Conservation (phyloP, 1,140 invertebrate genomes). For the Drosophila tani region DNA sequence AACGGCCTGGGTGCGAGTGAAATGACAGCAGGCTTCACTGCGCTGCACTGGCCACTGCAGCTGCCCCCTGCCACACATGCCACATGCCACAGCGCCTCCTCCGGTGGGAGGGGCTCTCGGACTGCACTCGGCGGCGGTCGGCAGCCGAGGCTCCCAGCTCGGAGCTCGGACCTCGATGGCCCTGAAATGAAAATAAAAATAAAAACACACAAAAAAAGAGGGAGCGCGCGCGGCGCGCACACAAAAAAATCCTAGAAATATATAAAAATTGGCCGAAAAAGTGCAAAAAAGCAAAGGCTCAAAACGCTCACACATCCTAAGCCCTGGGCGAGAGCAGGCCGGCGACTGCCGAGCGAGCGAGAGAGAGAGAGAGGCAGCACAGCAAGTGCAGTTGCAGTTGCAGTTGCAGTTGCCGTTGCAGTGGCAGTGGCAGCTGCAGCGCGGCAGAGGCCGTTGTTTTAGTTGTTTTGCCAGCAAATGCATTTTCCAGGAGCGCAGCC, state of each 20-base stretch:
- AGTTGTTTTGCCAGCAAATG: conserved; percentile 75
- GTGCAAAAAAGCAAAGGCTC: conserved; percentile 47
- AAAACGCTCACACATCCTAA: conserved; percentile 62
- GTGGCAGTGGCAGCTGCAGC: conserved; percentile 22
- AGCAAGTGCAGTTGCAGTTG: conserved; percentile 26
- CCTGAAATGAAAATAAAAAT: conserved; percentile 63
- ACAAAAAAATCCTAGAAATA: conserved; percentile 65
- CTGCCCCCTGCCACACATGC: conserved; percentile 1
- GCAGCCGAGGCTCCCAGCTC: neutral
- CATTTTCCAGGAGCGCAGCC: conserved; percentile 68
- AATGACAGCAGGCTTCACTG: conserved; percentile 69
- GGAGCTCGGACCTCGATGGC: conserved; percentile 37
- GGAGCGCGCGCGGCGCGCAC: neutral
- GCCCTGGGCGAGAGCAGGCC: conserved; percentile 49
- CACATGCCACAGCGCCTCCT: conserved; percentile 3
- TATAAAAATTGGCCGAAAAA: conserved; percentile 73
- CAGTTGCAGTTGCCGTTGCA: conserved; percentile 23
- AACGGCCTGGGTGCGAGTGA: conserved; percentile 77
- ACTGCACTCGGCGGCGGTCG: conserved; percentile 18
- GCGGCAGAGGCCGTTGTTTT: conserved; percentile 47
- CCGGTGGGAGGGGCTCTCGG: conserved; percentile 53
- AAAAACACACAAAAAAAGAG: conserved; percentile 28
- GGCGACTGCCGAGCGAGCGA: conserved; percentile 40
- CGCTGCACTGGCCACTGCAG: conserved; percentile 34
- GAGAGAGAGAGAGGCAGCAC: conserved; percentile 12